phyloP scores from a whole-genome alignment of 2,888 invertebrate genomes.

The Conus canariensis region DNA sequence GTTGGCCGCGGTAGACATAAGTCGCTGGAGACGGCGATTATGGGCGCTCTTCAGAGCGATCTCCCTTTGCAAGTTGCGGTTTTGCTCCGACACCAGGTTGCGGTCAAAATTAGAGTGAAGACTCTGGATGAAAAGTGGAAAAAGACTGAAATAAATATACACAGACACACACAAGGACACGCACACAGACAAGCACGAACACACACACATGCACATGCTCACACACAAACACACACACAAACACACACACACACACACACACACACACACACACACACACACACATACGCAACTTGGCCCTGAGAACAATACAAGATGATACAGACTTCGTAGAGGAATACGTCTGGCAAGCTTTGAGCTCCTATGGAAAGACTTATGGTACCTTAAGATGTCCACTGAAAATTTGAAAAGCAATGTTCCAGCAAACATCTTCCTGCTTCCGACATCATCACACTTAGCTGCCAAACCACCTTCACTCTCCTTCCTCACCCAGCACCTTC shows the following conservation, averaged over 20 bases:
- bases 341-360: too few species aligned
- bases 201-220: background rate
- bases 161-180: background rate
- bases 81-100: conserved; percentile 41
- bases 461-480: too few species aligned
- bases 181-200: background rate
- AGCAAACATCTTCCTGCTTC: too few species aligned
- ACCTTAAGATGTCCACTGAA: too few species aligned
- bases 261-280: too few species aligned
- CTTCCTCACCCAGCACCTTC: too few species aligned
- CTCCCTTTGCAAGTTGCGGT: conserved; percentile 30
- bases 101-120: conserved; percentile 45
- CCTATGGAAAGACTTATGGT: too few species aligned
- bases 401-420: too few species aligned
- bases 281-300: background rate
- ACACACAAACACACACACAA: background rate
- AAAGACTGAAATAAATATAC: too few species aligned
- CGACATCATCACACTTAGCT: too few species aligned
- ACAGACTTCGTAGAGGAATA: too few species aligned
- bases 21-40: conserved; percentile 43
- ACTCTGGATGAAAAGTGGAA: conserved; percentile 15
- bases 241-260: background rate
- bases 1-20: conserved; percentile 9
- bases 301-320: too few species aligned
- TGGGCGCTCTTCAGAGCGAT: conserved; percentile 35